Percentiles rank a stretch among this genome's conserved stretches.
Evolutionary conservation across 2,888 invertebrate species (phyloP).

Genomic region (Marronus borbonicus): DNA sequence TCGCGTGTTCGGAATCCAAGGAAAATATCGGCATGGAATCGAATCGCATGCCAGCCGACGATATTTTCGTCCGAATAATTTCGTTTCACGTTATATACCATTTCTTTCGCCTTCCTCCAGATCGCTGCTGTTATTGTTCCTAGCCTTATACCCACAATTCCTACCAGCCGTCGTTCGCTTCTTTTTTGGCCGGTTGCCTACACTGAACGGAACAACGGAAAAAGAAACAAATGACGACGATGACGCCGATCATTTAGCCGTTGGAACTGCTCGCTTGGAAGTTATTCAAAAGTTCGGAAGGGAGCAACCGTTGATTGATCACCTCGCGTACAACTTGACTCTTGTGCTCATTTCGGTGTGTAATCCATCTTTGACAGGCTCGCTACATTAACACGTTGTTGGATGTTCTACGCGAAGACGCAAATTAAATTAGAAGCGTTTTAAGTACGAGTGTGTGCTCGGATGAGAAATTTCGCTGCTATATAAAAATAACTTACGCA

Average conservation of each 20-base stretch:
- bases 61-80: background rate
- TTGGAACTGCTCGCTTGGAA: constrained; percentile 9
- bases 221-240: background rate
- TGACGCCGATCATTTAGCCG: background rate
- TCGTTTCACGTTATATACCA: background rate
- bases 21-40: background rate
- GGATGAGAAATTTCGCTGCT: too few species aligned
- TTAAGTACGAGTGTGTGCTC: too few species aligned
- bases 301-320: background rate
- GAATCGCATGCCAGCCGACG: constrained; percentile 2
- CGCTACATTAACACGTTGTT: too few species aligned
- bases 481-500: too few species aligned
- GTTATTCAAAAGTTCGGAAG: constrained; percentile 16
- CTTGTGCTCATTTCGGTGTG: background rate
- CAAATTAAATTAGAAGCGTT: too few species aligned
- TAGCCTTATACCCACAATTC: background rate
- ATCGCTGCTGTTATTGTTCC: background rate
- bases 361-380: background rate
- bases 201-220: background rate
- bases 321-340: background rate
- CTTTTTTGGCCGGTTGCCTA: background rate
- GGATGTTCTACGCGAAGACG: too few species aligned
- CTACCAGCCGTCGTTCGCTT: background rate
- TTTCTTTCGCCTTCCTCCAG: too few species aligned
- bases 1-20: background rate